Evolutionary conservation across 2,888 invertebrate species (phyloP).

Genomic region (Volucella bombylans): DNA sequence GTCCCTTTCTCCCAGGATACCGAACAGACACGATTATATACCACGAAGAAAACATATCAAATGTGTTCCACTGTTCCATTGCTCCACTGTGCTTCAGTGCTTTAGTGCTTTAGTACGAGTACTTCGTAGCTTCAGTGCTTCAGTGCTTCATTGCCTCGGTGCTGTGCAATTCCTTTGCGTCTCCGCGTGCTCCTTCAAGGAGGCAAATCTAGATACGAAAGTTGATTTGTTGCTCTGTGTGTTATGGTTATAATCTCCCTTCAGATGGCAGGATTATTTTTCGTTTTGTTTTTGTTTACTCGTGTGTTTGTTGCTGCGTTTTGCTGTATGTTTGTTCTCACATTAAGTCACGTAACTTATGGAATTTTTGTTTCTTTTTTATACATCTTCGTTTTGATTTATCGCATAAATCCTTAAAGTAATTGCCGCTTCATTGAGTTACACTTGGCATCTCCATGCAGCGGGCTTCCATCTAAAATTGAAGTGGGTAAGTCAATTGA

Average conservation of each 20-base stretch:
- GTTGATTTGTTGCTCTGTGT: slow-evolving; percentile 54
- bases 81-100: slow-evolving; percentile 10
- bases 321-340: slow-evolving; percentile 17
- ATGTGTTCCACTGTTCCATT: slow-evolving; percentile 6
- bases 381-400: slow-evolving; percentile 31
- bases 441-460: slow-evolving; percentile 6
- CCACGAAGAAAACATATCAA: slow-evolving; percentile 43
- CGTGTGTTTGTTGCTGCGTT: slow-evolving; percentile 2
- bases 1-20: slow-evolving; percentile 35
- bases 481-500: slow-evolving; percentile 57
- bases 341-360: slow-evolving; percentile 64
- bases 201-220: slow-evolving; percentile 55
- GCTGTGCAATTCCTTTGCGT: not conserved
- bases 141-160: not conserved
- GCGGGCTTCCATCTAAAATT: slow-evolving; percentile 6
- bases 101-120: not conserved
- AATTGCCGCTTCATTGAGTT: slow-evolving; percentile 56
- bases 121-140: not conserved
- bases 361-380: slow-evolving; percentile 28
- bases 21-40: slow-evolving; percentile 52
- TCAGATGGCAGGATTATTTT: slow-evolving; percentile 59
- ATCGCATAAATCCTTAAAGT: slow-evolving; percentile 46
- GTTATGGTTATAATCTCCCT: slow-evolving; percentile 63
- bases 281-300: slow-evolving; percentile 15
- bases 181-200: slow-evolving; percentile 19